Percentiles rank a stretch among this genome's conserved stretches.
These are phyloP conservation scores for Acrocephalus kingi DNA, from an alignment of 2,113 vertebrate species.

Conservation along the genomic window DNA sequence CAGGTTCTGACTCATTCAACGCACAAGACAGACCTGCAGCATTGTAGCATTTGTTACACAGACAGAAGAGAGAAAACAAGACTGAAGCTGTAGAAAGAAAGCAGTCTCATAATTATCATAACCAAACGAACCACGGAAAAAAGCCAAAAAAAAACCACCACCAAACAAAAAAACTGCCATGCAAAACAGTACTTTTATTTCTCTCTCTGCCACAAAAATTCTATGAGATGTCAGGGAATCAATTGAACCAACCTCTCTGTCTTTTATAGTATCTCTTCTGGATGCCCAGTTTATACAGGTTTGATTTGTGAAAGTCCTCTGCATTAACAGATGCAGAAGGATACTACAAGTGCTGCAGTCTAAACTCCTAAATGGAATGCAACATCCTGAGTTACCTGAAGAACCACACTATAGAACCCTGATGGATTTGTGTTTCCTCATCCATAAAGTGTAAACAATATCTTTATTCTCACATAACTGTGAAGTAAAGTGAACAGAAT, in stretches of 20 bases:
- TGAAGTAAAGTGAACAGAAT: not conserved
- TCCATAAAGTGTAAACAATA: not conserved
- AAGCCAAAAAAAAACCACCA: not conserved
- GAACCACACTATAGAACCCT: not conserved
- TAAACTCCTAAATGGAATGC: not conserved
- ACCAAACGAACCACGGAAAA: not conserved
- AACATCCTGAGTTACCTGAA: not conserved
- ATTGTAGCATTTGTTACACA: not conserved
- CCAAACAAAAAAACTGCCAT: not conserved
- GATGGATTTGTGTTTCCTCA: not conserved
- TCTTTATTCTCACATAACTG: not conserved
- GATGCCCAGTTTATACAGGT: not conserved
- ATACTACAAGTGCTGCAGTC: not conserved
- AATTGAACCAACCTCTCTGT: not conserved
- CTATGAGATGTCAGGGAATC: not conserved
- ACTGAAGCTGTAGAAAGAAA: not conserved
- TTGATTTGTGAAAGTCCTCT: not conserved
- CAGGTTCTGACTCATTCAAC: slow-evolving; percentile 3
- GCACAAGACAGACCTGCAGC: not conserved
- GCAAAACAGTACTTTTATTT: not conserved
- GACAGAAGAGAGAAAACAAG: not conserved
- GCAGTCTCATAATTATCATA: not conserved
- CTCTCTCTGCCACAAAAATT: not conserved
- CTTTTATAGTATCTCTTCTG: not conserved
- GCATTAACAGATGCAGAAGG: not conserved